Evolutionary conservation across 2,113 vertebrate species (phyloP).

Genomic region (Serranochromis macrocephalus): DNA sequence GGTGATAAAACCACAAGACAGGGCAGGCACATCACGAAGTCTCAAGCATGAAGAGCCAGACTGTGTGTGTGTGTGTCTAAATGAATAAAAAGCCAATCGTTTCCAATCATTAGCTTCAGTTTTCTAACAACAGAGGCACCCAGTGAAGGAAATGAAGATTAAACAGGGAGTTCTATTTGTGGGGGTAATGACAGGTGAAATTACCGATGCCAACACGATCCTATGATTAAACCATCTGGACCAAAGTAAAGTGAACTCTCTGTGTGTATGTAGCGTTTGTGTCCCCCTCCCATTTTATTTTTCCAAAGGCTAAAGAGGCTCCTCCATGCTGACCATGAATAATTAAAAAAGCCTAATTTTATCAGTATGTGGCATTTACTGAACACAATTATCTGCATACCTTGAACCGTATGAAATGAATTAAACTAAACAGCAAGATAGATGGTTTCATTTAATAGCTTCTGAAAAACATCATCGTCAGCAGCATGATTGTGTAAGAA

Average conservation of each 20-base stretch:
- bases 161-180: conserved; percentile 22
- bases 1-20: conserved; percentile 1
- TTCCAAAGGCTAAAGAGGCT: background rate
- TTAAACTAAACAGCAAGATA: background rate
- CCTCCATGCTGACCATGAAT: background rate
- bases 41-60: background rate
- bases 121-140: background rate
- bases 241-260: background rate
- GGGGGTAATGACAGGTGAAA: conserved; percentile 57
- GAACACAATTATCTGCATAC: background rate
- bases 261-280: background rate
- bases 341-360: conserved; percentile 3
- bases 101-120: conserved; percentile 17
- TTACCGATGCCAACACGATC: background rate
- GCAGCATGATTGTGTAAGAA: background rate
- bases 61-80: background rate
- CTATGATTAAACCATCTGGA: background rate
- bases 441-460: background rate
- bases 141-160: conserved; percentile 15
- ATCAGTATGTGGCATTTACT: conserved; percentile 3
- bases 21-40: background rate
- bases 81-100: background rate
- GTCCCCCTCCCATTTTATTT: background rate
- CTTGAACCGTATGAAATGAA: background rate
- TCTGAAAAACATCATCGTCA: background rate